Evolutionary conservation across 2,797 vertebrate species (phyloP), one percentile per base, ranked within the genome.

Genomic region (Anguilla pacifica): DNA sequence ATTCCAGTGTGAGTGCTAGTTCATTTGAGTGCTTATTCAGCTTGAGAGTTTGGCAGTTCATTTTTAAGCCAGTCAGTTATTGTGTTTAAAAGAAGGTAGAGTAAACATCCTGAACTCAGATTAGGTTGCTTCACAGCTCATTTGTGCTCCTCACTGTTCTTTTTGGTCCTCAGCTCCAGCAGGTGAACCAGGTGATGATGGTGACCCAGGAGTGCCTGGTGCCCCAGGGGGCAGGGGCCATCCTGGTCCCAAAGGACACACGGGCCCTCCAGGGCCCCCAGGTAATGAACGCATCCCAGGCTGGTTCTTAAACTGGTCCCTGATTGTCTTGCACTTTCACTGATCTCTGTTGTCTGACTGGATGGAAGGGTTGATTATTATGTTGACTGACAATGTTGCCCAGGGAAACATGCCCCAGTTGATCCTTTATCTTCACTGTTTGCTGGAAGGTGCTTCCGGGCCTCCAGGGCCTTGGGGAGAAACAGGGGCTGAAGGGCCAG

Each of bases 391-490:
- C 11, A 70, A 15, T 85, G 55, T 43, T 61, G 35, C 25, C 31
- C 84, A 85, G 35, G 84, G 74, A 35, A 46, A 82, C 43, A 82
- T 9, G 25, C 79, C 19, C 6, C 53, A 67, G 3, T 22, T 85
- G 57, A 85, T n/a, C 31, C 15, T 31, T 22, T 85, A 39, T 86
- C 2, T 31, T 77, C 7, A 4, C 83, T 72, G 13, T 89, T n/a
- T 89, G 25, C 39, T 89, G 72, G 43, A 87, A 96, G 96, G 96
- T 90, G 94, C 94, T 49, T 17, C 79, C 0, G 96, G 96, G 35
- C 95, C 95, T 2, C 51, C 86, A 2, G 96, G 96, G 85, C 88
- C 92, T 0, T 88, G 85, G 88, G 96, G 96, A 28, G 91, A 86
- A 1, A 61, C 90, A 0, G 96, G 96, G 67, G 0, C 6, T 84